Evolutionary conservation across 2,113 vertebrate genomes (phyloP).

Genomic region (Columba livia): DNA sequence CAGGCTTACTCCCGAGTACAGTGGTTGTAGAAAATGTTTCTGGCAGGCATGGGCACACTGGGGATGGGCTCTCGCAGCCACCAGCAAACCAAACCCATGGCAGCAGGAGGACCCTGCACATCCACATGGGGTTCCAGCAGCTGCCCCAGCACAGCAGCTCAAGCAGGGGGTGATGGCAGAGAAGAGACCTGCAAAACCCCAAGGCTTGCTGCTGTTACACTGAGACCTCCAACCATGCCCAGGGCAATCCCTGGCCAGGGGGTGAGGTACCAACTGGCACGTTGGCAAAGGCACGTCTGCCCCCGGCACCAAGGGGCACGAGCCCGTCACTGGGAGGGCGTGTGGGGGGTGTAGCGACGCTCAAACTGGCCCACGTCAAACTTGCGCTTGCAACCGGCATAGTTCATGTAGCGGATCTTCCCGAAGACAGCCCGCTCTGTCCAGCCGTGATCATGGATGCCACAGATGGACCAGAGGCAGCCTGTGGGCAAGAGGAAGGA

Average conservation of each 20-base stretch:
- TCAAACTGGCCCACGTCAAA: constrained; percentile 84
- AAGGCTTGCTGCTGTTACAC: not conserved
- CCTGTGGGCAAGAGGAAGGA: constrained; percentile 47
- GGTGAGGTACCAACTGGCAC: not conserved
- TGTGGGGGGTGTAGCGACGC: constrained; percentile 69
- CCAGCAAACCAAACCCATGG: not conserved
- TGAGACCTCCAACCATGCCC: accelerated
- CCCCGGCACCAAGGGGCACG: accelerated
- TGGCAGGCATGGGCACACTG: accelerated
- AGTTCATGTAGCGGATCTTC: constrained; percentile 94
- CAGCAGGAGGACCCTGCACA: not conserved
- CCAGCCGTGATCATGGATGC: constrained; percentile 90
- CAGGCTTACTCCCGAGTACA: not conserved
- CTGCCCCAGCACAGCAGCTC: accelerated
- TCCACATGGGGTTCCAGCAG: not conserved
- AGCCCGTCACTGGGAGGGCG: not conserved
- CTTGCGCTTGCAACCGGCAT: constrained; percentile 88
- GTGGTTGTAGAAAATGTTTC: not conserved
- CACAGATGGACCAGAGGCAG: constrained; percentile 92
- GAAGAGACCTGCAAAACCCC: not conserved
- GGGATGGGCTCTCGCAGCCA: not conserved
- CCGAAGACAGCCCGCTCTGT: constrained; percentile 82
- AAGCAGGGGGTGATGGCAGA: accelerated
- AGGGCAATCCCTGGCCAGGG: accelerated
- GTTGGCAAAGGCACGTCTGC: not conserved